Base-by-base conservation (phyloP, 2,888 invertebrate species). In the Norana najaformis region DNA sequence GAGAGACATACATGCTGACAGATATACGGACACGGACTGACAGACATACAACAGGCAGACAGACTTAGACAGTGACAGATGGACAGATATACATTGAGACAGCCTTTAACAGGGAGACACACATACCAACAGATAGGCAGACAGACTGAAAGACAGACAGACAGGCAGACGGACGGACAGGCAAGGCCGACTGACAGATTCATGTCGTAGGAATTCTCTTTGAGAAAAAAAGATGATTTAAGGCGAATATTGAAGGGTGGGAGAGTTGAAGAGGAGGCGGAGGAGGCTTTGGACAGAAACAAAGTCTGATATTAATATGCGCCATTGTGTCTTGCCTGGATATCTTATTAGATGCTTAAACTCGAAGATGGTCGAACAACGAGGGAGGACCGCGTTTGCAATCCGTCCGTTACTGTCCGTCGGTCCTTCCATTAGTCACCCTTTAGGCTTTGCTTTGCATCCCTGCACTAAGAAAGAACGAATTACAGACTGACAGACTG, bases 121-220 rank as follows among this genome's bases (percentile, higher is more conserved):
- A 53, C 3, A 30, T 23, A 30, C 3, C 30, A n/a, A 69, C 69
- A 69, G 6, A 69, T 11, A 69, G 14, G 18, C 41, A 41, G 41
- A 41, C 41, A 13, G n/a, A 13, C 69, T n/a, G 30, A 69, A 8
- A 69, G 23, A 47, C 23, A 23, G 20, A 23, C 6, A n/a, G n/a
- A n/a, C n/a, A n/a, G n/a, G n/a, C n/a, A n/a, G n/a, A n/a, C n/a
- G n/a, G n/a, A 23, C 41, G 14, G 18, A 41, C 41, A 41, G 41
- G 41, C 41, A 41, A n/a, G 16, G 41, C n/a, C 69, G n/a, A 69
- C n/a, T 69, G 69, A n/a, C n/a, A n/a, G 30, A 69, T n/a, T 69
- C 69, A 69, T 69, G 69, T 69, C 69, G 69, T 69, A 69, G 69
- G 69, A 69, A 69, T 69, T 69, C 69, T n/a, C n/a, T n/a, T n/a